Percentiles rank a stretch among this genome's conserved stretches.
phyloP scores from a whole-genome alignment of 2,888 invertebrate genomes.

The Molanna angustata region DNA sequence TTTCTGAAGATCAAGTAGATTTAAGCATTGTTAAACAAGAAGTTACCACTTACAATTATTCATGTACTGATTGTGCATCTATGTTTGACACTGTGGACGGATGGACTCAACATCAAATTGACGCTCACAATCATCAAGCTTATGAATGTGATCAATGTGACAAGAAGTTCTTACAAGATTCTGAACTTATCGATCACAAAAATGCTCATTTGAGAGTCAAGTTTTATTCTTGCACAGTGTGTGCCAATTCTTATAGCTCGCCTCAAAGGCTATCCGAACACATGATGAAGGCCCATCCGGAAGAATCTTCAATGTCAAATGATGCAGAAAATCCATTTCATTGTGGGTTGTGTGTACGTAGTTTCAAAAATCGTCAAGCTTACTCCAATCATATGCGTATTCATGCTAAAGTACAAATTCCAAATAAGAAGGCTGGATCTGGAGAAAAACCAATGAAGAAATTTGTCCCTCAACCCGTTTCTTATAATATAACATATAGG shows the following conservation, averaged over 20 bases:
- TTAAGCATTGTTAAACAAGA: slow-evolving; percentile 53
- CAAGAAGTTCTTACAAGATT: slow-evolving; percentile 58
- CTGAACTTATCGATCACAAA: slow-evolving; percentile 63
- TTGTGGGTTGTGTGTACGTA: slow-evolving; percentile 59
- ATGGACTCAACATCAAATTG: slow-evolving; percentile 58
- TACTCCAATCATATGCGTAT: slow-evolving; percentile 57
- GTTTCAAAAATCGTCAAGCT: slow-evolving; percentile 57
- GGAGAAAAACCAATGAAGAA: slow-evolving; percentile 43
- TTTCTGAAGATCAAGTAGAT: slow-evolving; percentile 35
- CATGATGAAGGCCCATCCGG: slow-evolving; percentile 52
- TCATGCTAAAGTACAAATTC: slow-evolving; percentile 53
- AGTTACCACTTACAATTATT: slow-evolving; percentile 55
- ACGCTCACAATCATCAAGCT: slow-evolving; percentile 53
- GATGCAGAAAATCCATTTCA: slow-evolving; percentile 46
- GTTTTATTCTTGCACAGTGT: slow-evolving; percentile 60
- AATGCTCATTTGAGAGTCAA: slow-evolving; percentile 65
- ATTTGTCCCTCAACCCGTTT: slow-evolving; percentile 44
- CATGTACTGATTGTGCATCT: slow-evolving; percentile 60
- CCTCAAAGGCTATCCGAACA: slow-evolving; percentile 60
- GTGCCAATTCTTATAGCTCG: slow-evolving; percentile 60
- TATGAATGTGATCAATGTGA: slow-evolving; percentile 63
- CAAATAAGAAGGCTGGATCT: slow-evolving; percentile 49
- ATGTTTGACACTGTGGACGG: slow-evolving; percentile 56
- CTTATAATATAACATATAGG: slow-evolving; percentile 38
- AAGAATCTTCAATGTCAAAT: slow-evolving; percentile 38